Evolutionary conservation across 2,113 vertebrate species (phyloP).

Genomic region (Promerops cafer): DNA sequence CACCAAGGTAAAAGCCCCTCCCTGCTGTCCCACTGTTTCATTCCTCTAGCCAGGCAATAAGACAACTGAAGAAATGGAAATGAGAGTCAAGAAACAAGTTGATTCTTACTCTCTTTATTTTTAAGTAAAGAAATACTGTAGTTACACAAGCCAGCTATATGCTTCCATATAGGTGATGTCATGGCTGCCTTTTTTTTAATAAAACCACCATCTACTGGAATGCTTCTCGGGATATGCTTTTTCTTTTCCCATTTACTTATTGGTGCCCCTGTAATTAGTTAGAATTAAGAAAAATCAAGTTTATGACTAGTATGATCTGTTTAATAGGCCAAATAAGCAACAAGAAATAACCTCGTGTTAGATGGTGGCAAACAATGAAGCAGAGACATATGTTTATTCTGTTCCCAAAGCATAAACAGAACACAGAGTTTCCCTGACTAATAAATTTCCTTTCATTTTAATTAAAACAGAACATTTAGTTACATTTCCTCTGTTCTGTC

Average conservation of each 20-base stretch:
- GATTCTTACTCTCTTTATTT: not conserved
- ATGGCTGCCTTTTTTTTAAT: not conserved
- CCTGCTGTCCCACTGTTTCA: not conserved
- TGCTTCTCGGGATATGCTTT: not conserved
- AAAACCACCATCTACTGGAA: not conserved
- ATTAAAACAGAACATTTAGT: constrained; percentile 69
- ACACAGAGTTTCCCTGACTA: constrained; percentile 35
- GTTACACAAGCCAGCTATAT: not conserved
- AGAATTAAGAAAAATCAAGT: not conserved
- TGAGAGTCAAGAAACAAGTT: not conserved
- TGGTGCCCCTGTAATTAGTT: not conserved
- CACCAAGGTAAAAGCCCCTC: not conserved
- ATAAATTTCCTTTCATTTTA: constrained; percentile 69
- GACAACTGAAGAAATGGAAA: not conserved
- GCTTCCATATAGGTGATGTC: not conserved
- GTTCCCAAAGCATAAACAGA: constrained; percentile 49
- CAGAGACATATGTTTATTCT: constrained; percentile 46
- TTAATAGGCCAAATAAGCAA: constrained; percentile 7
- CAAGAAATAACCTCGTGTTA: not conserved
- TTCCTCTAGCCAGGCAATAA: not conserved
- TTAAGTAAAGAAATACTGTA: not conserved
- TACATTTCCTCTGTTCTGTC: constrained; percentile 62
- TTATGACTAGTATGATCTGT: not conserved
- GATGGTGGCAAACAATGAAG: constrained; percentile 37
- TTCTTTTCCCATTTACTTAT: not conserved